Evolutionary conservation across 2,888 invertebrate genomes (phyloP).

Genomic region (Drosophila nr. fundita): DNA sequence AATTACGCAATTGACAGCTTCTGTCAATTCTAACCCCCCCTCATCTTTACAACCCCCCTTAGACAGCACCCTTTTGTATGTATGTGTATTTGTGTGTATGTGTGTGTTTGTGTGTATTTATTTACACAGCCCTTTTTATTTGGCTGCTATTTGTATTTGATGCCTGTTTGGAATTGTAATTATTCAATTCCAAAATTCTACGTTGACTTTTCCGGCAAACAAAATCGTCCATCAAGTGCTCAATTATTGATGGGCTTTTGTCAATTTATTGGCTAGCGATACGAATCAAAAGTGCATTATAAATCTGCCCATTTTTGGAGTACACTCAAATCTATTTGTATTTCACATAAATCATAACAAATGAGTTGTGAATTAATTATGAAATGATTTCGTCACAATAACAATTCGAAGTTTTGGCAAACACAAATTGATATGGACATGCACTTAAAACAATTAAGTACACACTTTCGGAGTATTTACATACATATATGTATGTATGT

Average conservation of each 20-base stretch:
- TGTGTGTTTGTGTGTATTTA: not conserved
- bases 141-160: constrained; percentile 14
- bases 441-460: not conserved
- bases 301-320: constrained; percentile 5
- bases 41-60: not conserved
- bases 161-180: constrained; percentile 12
- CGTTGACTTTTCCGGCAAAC: not conserved
- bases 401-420: not conserved
- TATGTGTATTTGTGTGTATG: not conserved
- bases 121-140: constrained; percentile 2
- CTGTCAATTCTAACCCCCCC: constrained; percentile 4
- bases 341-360: constrained; percentile 30
- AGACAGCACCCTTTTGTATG: not conserved
- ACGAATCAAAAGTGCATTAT: constrained; percentile 3
- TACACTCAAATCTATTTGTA: constrained; percentile 11
- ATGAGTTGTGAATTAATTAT: constrained; percentile 15
- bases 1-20: constrained; percentile 70
- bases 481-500: not conserved
- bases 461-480: not conserved
- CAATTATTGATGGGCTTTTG: constrained; percentile 1
- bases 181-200: constrained; percentile 20
- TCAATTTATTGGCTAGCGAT: constrained; percentile 12
- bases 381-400: not conserved
- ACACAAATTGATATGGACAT: not conserved
- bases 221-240: not conserved